Conservation (phyloP, 2,888 invertebrate genomes). For the Melipona bicolor region DNA sequence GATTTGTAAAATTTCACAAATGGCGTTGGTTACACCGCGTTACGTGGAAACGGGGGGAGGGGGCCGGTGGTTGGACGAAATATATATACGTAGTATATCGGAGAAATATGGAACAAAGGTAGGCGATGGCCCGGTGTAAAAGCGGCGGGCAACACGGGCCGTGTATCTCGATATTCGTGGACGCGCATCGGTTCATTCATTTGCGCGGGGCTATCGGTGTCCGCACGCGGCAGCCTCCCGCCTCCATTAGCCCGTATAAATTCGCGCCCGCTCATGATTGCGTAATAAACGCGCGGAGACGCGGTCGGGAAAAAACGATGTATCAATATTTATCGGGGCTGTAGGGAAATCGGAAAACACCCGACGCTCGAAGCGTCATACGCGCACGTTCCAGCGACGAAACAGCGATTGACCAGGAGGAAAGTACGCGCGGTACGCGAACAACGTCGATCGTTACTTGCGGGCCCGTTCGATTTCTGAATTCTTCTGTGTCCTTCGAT, state of each 20-base stretch:
- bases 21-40: background rate
- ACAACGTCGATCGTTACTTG: background rate
- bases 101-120: background rate
- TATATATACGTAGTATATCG: background rate
- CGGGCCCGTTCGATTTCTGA: background rate
- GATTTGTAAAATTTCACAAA: background rate
- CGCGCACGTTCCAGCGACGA: background rate
- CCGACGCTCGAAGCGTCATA: conserved; percentile 17
- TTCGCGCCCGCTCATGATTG: conserved; percentile 51
- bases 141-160: background rate
- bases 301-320: conserved; percentile 30
- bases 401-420: background rate
- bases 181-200: conserved; percentile 51
- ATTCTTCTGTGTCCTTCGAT: background rate
- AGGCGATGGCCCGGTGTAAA: background rate
- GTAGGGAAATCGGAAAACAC: conserved; percentile 9
- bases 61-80: background rate
- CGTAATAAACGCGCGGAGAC: conserved; percentile 55
- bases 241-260: conserved; percentile 61
- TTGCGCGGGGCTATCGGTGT: conserved; percentile 32
- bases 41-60: background rate
- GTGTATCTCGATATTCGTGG: conserved; percentile 46
- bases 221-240: conserved; percentile 32
- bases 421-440: background rate
- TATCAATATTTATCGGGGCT: conserved; percentile 61